Evolutionary conservation across 2,797 vertebrate genomes (phyloP).

Genomic region (Myoxocephalus aenaeus): DNA sequence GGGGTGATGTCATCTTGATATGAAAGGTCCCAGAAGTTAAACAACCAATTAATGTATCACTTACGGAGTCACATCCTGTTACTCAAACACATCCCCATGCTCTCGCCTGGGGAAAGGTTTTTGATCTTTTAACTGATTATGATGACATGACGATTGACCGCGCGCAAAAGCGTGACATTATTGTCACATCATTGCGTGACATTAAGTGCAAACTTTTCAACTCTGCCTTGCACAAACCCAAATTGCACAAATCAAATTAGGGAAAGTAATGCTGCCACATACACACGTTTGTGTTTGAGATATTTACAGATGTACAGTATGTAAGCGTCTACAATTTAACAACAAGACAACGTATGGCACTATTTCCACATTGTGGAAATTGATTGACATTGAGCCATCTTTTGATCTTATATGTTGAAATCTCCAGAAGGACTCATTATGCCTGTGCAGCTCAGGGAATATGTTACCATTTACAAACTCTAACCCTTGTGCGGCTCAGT

Average conservation of each 20-base stretch:
- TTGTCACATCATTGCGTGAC: no score
- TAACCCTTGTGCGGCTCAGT: conserved; percentile 52
- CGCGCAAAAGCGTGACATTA: conserved; percentile 1
- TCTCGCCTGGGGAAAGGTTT: conserved; percentile 2
- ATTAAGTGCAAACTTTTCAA: neutral
- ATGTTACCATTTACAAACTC: conserved; percentile 70
- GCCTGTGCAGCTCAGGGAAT: conserved; percentile 55
- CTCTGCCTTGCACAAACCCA: neutral
- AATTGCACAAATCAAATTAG: no score
- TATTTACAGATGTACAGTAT: neutral
- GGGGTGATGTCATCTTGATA: conserved; percentile 53
- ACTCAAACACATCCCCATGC: conserved; percentile 27
- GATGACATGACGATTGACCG: conserved; percentile 22
- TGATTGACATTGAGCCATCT: conserved; percentile 33
- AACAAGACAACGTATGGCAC: conserved; percentile 3
- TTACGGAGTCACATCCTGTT: conserved; percentile 36
- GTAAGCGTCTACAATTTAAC: neutral
- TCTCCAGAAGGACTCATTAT: conserved; percentile 57
- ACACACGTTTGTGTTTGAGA: neutral
- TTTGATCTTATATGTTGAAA: conserved; percentile 59
- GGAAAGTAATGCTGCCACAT: neutral
- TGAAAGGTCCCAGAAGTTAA: conserved; percentile 47
- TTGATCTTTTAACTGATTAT: conserved; percentile 18
- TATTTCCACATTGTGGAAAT: conserved; percentile 39
- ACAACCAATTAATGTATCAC: conserved; percentile 36